Evolutionary conservation across 1,140 invertebrate species (phyloP).

Genomic region (Anagrus nilaparvatae): DNA sequence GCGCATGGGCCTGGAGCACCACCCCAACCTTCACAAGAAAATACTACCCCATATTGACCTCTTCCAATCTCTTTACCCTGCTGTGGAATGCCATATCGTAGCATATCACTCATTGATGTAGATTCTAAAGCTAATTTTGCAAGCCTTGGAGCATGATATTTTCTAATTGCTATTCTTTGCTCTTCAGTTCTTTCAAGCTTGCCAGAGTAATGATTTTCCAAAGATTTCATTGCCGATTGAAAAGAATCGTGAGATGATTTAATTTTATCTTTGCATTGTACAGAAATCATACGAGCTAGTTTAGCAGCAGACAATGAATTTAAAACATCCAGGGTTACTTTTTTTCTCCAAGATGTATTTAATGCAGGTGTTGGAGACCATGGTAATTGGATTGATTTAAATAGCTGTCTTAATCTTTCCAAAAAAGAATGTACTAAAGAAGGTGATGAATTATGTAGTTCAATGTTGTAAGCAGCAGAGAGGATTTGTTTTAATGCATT

Average conservation of each 20-base stretch:
- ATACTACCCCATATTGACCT: conserved; percentile 90
- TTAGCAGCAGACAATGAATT: conserved; percentile 61
- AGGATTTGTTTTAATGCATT: conserved; percentile 75
- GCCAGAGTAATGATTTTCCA: conserved; percentile 60
- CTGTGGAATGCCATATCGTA: conserved; percentile 68
- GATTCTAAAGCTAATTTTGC: conserved; percentile 78
- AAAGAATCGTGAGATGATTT: conserved; percentile 62
- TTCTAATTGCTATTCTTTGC: conserved; percentile 63
- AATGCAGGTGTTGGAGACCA: conserved; percentile 55
- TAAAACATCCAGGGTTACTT: conserved; percentile 61
- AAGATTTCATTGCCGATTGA: conserved; percentile 51
- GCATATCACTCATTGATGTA: conserved; percentile 66
- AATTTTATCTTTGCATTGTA: conserved; percentile 59
- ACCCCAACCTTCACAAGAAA: conserved; percentile 71
- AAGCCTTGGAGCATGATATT: conserved; percentile 69
- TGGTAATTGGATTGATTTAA: conserved; percentile 49
- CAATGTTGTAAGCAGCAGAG: conserved; percentile 71
- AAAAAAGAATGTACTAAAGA: conserved; percentile 64
- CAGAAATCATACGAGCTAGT: conserved; percentile 66
- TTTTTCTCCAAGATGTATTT: conserved; percentile 62
- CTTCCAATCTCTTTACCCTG: conserved; percentile 74
- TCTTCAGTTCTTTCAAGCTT: conserved; percentile 76
- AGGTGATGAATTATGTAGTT: conserved; percentile 69
- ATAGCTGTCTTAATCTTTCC: conserved; percentile 65
- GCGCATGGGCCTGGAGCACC: conserved; percentile 61